Conservation (phyloP, 2,797 vertebrate species). For the Tamandua tetradactyla region DNA sequence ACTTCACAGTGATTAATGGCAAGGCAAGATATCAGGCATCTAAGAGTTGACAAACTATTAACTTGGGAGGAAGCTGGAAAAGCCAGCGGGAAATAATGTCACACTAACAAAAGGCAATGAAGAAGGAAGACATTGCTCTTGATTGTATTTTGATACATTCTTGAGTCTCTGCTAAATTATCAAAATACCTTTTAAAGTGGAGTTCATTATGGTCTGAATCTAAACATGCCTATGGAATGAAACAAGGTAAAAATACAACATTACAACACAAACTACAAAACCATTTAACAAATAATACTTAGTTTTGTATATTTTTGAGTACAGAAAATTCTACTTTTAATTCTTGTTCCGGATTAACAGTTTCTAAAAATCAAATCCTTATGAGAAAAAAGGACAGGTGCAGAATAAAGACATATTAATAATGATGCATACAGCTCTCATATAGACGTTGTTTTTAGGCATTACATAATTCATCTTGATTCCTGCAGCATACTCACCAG, state of each 20-base stretch:
- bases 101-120: conserved; percentile 75
- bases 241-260: background rate
- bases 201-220: background rate
- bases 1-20: conserved; percentile 95
- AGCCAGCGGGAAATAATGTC: conserved; percentile 87
- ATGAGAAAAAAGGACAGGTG: background rate
- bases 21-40: conserved; percentile 85
- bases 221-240: conserved; percentile 53
- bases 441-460: background rate
- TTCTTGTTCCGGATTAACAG: background rate
- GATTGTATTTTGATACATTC: conserved; percentile 71
- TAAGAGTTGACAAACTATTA: conserved; percentile 87
- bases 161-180: conserved; percentile 47
- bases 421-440: background rate
- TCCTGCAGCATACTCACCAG: background rate
- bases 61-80: conserved; percentile 88
- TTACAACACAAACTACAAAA: background rate
- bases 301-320: background rate
- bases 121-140: conserved; percentile 62
- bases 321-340: background rate
- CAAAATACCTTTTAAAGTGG: conserved; percentile 66
- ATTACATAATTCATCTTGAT: background rate
- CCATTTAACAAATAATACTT: background rate
- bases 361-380: background rate
- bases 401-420: background rate